These are phyloP conservation scores for Nothura maculosa DNA, from an alignment of 2,797 vertebrate genomes.

Conservation along the genomic window DNA sequence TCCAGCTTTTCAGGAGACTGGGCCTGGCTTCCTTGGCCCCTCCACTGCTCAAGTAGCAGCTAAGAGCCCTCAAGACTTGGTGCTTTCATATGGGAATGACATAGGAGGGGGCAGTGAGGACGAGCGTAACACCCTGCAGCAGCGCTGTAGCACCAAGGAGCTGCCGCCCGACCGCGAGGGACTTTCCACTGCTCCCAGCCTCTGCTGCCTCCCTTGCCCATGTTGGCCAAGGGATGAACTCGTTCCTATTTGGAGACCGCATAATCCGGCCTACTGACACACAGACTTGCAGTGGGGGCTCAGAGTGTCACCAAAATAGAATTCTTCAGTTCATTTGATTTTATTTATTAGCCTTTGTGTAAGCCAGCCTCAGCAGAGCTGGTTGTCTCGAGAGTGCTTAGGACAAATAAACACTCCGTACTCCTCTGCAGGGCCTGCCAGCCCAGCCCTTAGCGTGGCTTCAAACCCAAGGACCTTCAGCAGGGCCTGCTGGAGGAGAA, in stretches of 20 bases:
- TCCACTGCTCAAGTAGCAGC: background rate
- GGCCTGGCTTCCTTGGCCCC: background rate
- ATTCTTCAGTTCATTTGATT: background rate
- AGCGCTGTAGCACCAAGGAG: background rate
- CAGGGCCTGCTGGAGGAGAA: conserved; percentile 36
- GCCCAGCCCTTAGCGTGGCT: background rate
- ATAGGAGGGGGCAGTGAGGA: background rate
- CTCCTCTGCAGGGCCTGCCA: background rate
- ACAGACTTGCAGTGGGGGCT: background rate
- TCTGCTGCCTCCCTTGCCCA: background rate
- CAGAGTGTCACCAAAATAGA: background rate
- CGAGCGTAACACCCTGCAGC: background rate
- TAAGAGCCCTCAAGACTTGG: background rate
- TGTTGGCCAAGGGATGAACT: background rate
- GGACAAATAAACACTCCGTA: conserved; percentile 50
- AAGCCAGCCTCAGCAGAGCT: background rate
- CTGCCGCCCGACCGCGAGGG: background rate
- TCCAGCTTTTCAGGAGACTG: background rate
- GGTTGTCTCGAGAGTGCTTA: background rate
- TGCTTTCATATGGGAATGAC: background rate
- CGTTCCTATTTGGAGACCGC: background rate
- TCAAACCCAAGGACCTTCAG: conserved; percentile 33
- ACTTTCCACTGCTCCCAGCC: background rate
- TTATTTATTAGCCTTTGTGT: conserved; percentile 1
- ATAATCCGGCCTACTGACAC: background rate